phyloP scores from a whole-genome alignment of 2,797 vertebrate species.

The Calcarius lapponicus region DNA sequence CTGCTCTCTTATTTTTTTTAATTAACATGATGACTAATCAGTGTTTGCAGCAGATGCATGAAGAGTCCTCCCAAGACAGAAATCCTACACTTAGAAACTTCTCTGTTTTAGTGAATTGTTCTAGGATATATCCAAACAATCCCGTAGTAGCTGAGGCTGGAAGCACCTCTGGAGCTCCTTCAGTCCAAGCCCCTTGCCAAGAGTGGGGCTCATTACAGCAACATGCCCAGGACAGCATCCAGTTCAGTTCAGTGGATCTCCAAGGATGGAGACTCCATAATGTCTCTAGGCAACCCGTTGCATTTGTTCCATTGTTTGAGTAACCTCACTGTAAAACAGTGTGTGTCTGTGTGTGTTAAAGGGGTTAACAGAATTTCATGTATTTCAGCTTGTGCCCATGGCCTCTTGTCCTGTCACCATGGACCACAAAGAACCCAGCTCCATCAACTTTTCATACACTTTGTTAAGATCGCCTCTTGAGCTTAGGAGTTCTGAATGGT shows the following conservation, averaged over 20 bases:
- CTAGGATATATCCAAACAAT: not conserved
- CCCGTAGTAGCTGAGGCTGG: not conserved
- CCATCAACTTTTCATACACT: not conserved
- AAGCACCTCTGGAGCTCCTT: not conserved
- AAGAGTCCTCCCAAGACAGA: not conserved
- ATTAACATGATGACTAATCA: not conserved
- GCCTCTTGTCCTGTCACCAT: not conserved
- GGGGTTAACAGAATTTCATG: not conserved
- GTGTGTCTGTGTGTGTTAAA: not conserved
- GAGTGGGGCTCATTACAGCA: not conserved
- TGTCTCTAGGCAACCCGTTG: not conserved
- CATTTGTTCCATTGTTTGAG: not conserved
- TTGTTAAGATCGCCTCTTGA: not conserved
- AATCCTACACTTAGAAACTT: not conserved
- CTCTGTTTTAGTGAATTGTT: not conserved
- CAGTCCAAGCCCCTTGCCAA: not conserved
- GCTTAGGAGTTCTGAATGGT: not conserved
- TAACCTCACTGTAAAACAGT: not conserved
- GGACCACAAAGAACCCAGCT: accelerated
- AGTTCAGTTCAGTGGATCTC: accelerated
- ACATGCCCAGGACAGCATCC: not conserved
- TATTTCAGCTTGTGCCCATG: not conserved
- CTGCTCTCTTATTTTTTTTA: not conserved
- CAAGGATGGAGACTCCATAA: not conserved
- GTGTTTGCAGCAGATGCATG: not conserved